A percentile compares a stretch with the other conserved stretches of the same genome.
Evolutionary conservation across 2,113 vertebrate species (phyloP).

Genomic region (Mungos mungo): DNA sequence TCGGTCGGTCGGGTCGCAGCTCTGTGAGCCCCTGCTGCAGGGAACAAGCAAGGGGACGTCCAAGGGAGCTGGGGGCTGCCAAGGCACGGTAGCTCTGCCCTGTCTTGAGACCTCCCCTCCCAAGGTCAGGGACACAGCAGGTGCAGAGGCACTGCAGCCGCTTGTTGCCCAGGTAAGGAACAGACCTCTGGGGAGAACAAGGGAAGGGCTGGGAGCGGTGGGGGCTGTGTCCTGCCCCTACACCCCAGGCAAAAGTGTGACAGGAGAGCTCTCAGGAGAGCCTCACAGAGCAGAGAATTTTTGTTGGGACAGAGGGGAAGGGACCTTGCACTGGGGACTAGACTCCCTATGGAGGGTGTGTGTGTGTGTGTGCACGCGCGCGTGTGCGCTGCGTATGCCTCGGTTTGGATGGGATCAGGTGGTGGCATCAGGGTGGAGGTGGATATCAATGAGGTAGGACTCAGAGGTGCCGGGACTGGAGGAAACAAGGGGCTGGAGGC

Average conservation of each 20-base stretch:
- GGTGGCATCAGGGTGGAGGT: neutral
- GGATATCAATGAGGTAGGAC: too few relatives aligned
- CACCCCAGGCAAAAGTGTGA: neutral
- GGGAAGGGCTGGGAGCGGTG: neutral
- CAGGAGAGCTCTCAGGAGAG: neutral
- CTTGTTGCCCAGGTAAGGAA: conserved; percentile 61
- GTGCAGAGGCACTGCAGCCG: conserved; percentile 32
- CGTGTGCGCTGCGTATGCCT: neutral
- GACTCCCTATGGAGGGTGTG: neutral
- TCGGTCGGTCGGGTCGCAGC: neutral
- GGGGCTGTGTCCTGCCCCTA: neutral
- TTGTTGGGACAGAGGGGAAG: neutral
- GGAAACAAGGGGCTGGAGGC: neutral
- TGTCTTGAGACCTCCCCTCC: neutral
- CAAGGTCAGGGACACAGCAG: conserved; percentile 21
- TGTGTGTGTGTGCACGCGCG: neutral
- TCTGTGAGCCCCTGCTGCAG: conserved; percentile 40
- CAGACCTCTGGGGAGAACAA: neutral
- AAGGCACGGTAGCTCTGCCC: neutral
- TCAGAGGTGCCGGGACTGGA: neutral
- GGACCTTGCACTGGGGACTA: neutral
- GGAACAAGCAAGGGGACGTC: neutral
- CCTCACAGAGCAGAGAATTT: neutral
- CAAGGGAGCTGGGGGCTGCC: neutral
- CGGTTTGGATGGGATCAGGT: neutral